Evolutionary conservation across 2,888 invertebrate genomes (phyloP), one percentile per base, ranked within the genome.

Genomic region (Gerris lacustris): DNA sequence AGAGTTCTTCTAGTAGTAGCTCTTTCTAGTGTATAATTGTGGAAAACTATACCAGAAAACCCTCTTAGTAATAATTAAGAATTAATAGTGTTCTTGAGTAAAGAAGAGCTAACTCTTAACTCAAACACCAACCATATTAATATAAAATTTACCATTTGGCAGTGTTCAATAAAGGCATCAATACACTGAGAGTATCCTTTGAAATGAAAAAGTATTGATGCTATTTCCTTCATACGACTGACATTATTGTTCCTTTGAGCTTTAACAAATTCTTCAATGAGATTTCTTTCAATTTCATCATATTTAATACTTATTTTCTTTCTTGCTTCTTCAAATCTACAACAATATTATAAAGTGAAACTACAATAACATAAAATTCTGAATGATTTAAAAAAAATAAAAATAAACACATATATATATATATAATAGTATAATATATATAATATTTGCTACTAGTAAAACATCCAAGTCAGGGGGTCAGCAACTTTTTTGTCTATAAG

Each of bases 181-280:
- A 99, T 88, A 81, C 97, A 98, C 76, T 95, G 92, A 0, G 93
- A 91, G 81, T 97, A 98, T 2, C 96, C 93, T 83, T 96, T 97
- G 79, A 99, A 99, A 78, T 97, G 94, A 0, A 93, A 92, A 77
- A 99, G 83, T 67, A 97, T 91, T 69, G 86, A 86, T 0, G 98
- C 96, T 74, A 97, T 88, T 77, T 93, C 91, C 78, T 92, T 95
- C 97, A 99, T 98, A 77, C 91, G 87, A 55, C 85, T 84, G 75
- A 89, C 87, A 79, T 97, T 92, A 75, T 91, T 90, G 73, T 88
- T 87, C 74, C 89, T 88, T 79, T 97, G 96, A 0, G 95, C 94
- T 71, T 87, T 86, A 0, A 91, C 91, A 83, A 99, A 99, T 79
- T 97, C 96, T 78, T 96, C 95, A 74, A 98, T 96, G 7, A 99